Evolutionary conservation across 2,797 vertebrate species (phyloP).

Genomic region (Microctenopoma steveboyesi): DNA sequence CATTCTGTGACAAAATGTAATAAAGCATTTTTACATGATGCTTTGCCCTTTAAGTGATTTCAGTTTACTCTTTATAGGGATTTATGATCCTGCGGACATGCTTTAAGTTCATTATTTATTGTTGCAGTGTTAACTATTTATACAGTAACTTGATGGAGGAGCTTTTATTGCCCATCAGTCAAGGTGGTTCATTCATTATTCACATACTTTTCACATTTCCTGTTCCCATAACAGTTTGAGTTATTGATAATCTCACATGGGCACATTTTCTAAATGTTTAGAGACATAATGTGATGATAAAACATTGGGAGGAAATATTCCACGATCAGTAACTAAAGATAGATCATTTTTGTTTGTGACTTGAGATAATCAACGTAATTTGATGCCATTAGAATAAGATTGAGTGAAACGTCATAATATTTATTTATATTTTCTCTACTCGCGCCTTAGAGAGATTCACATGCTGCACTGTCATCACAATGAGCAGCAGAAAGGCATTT

Average conservation of each 20-base stretch:
- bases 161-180: slow-evolving; percentile 52
- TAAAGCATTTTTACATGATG: slow-evolving; percentile 70
- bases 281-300: neutral
- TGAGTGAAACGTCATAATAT: too few species aligned
- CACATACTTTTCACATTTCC: slow-evolving; percentile 49
- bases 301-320: neutral
- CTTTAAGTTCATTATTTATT: slow-evolving; percentile 41
- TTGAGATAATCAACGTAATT: too few species aligned
- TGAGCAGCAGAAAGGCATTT: neutral
- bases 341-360: too few species aligned
- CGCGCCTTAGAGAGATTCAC: neutral
- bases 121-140: slow-evolving; percentile 23
- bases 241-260: slow-evolving; percentile 21
- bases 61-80: neutral
- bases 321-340: neutral
- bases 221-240: slow-evolving; percentile 30
- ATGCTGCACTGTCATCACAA: neutral
- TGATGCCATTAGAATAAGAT: too few species aligned
- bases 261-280: neutral
- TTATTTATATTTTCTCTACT: too few species aligned
- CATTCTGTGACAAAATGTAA: slow-evolving; percentile 60
- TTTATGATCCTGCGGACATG: neutral
- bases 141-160: slow-evolving; percentile 35
- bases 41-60: neutral
- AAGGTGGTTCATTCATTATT: slow-evolving; percentile 63